phyloP scores from a whole-genome alignment of 2,113 vertebrate genomes.

The Ginglymostoma cirratum region DNA sequence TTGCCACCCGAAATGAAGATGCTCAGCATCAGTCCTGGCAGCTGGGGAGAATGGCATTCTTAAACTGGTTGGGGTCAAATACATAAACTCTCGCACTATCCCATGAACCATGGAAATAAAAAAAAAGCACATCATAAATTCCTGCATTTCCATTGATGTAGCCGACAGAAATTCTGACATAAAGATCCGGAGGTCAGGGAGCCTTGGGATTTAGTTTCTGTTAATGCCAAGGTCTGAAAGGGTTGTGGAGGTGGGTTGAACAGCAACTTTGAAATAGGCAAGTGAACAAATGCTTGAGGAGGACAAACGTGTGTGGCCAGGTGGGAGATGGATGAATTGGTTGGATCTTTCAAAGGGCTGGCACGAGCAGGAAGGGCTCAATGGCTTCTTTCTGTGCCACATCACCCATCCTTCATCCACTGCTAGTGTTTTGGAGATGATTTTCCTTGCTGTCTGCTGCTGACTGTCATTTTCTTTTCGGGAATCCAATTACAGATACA shows the following conservation, averaged over 20 bases:
- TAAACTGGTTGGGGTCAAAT: background rate
- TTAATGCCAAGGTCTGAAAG: background rate
- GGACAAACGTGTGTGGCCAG: background rate
- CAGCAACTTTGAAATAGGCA: background rate
- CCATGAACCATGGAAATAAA: background rate
- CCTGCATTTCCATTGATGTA: too few species aligned
- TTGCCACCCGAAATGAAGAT: too few species aligned
- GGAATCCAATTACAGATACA: conserved; percentile 17
- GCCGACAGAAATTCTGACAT: background rate
- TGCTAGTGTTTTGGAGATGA: background rate
- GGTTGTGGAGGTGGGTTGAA: background rate
- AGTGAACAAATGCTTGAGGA: background rate
- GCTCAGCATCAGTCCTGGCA: too few species aligned
- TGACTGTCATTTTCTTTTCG: background rate
- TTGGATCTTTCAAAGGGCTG: background rate
- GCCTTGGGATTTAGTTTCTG: too few species aligned
- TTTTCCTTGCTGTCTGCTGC: background rate
- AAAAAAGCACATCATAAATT: too few species aligned
- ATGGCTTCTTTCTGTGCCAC: background rate
- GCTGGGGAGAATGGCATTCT: background rate
- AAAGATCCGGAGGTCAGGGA: background rate
- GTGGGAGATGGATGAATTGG: background rate
- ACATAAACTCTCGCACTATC: background rate
- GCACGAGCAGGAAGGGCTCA: background rate
- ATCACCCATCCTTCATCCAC: background rate